Conservation (phyloP, 2,888 invertebrate species). For the Plebejus anna region DNA sequence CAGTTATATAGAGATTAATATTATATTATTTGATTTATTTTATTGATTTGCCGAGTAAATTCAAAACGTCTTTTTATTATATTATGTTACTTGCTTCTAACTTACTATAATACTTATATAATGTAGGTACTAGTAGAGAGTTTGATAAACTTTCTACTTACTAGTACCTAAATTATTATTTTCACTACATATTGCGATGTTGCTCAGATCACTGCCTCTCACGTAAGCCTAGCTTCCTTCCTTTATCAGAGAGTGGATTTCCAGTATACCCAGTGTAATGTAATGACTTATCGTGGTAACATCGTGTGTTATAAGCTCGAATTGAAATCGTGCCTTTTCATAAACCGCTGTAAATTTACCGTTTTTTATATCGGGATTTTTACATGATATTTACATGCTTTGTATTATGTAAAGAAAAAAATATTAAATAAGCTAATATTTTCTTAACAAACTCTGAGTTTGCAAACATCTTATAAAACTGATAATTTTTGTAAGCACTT, state of each 20-base stretch:
- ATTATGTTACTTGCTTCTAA: too few relatives aligned
- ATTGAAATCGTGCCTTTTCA: conserved; percentile 25
- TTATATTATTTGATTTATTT: too few relatives aligned
- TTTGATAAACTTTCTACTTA: too few relatives aligned
- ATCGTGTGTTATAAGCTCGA: conserved; percentile 16
- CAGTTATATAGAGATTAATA: too few relatives aligned
- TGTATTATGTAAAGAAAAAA: not conserved
- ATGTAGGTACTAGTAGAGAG: too few relatives aligned
- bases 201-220: not conserved
- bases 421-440: conserved; percentile 6
- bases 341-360: not conserved
- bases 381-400: not conserved
- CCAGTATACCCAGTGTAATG: conserved; percentile 18
- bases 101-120: too few relatives aligned
- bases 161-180: not conserved
- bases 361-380: not conserved
- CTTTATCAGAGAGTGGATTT: conserved; percentile 26
- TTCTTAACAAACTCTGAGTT: not conserved
- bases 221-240: conserved; percentile 26
- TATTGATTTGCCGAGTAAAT: too few relatives aligned
- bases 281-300: conserved; percentile 5
- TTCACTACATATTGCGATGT: conserved; percentile 16
- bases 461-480: not conserved
- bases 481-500: not conserved
- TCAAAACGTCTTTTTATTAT: too few relatives aligned